Conservation (phyloP, 2,797 vertebrate species). For the Epinephelus coioides region DNA sequence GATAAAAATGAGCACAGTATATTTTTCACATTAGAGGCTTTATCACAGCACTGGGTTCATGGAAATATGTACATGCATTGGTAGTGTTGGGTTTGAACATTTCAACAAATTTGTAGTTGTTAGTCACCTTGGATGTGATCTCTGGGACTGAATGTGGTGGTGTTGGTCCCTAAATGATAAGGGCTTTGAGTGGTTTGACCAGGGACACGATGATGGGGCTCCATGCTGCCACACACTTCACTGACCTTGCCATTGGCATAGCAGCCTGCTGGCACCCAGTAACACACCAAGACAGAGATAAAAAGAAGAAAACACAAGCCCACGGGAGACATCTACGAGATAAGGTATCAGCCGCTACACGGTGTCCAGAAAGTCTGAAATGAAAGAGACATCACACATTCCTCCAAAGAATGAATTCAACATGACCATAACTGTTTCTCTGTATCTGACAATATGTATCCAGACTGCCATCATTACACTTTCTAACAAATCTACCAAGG, state of each 20-base stretch:
- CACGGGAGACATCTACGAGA: slow-evolving; percentile 36
- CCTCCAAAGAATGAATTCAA: neutral
- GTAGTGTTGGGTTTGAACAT: neutral
- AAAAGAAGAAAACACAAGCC: slow-evolving; percentile 31
- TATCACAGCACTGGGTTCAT: neutral
- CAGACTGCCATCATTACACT: neutral
- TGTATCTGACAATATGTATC: neutral
- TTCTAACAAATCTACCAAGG: neutral
- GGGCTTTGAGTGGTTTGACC: slow-evolving; percentile 35
- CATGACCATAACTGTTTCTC: neutral
- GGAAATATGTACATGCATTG: too few species aligned
- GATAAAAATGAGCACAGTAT: neutral
- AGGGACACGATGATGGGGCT: slow-evolving; percentile 25
- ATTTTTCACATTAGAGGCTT: neutral
- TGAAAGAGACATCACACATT: neutral
- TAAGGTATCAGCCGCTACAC: neutral
- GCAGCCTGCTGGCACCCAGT: slow-evolving; percentile 25
- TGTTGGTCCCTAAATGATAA: slow-evolving; percentile 49
- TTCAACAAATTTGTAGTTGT: too few species aligned
- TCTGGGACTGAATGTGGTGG: slow-evolving; percentile 39
- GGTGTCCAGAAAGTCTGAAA: slow-evolving; percentile 3
- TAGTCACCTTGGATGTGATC: slow-evolving; percentile 52
- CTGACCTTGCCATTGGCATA: slow-evolving; percentile 58
- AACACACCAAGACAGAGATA: slow-evolving; percentile 11
- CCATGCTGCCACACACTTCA: slow-evolving; percentile 55